Percentiles rank a stretch among this genome's conserved stretches.
phyloP scores from a whole-genome alignment of 2,888 invertebrate species.

The Dryobota labecula region DNA sequence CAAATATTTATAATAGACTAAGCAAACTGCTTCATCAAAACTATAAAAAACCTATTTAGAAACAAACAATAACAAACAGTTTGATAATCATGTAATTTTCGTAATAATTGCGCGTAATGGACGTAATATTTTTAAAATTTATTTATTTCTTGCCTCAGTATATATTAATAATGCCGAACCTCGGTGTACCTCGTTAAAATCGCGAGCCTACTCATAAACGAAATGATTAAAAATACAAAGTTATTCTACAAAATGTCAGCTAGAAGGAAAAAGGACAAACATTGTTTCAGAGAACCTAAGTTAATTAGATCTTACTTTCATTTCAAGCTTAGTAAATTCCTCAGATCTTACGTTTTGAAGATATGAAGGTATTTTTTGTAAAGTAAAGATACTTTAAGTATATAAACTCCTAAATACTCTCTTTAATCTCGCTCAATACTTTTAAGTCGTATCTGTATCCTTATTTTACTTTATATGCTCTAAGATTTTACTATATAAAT shows the following conservation, averaged over 20 bases:
- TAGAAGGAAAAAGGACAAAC: slow-evolving; percentile 51
- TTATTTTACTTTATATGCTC: too few species aligned
- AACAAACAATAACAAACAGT: not conserved
- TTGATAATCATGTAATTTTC: not conserved
- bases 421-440: too few species aligned
- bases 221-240: slow-evolving; percentile 67
- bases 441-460: too few species aligned
- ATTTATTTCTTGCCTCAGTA: not conserved
- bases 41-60: not conserved
- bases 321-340: slow-evolving; percentile 32
- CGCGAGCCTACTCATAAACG: slow-evolving; percentile 57
- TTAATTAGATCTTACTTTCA: slow-evolving; percentile 28
- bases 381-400: not conserved
- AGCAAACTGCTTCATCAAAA: not conserved
- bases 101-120: not conserved
- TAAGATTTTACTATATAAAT: too few species aligned
- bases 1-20: too few species aligned
- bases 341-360: slow-evolving; percentile 10
- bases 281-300: slow-evolving; percentile 64
- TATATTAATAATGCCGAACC: slow-evolving; percentile 29
- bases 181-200: slow-evolving; percentile 60
- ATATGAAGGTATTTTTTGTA: slow-evolving; percentile 2
- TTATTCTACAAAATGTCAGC: slow-evolving; percentile 61
- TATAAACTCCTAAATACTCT: too few species aligned
- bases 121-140: not conserved